These are phyloP conservation scores for Nibea coibor DNA, from an alignment of 2,113 vertebrate genomes.

Conservation along the genomic window DNA sequence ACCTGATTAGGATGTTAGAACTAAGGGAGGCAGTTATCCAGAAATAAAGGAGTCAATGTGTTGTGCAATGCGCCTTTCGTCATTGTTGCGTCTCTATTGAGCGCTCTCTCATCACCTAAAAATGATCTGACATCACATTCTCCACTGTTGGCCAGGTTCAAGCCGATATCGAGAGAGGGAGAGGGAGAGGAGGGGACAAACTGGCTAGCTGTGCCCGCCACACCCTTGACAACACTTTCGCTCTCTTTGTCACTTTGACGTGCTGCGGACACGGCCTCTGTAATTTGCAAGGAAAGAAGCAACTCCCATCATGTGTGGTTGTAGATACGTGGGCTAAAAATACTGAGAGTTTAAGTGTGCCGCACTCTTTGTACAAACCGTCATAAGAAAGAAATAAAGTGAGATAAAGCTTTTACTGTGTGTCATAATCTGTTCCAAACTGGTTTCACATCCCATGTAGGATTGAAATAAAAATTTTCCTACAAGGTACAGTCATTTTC, in stretches of 20 bases:
- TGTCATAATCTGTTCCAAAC: neutral
- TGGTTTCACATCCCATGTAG: neutral
- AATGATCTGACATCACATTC: neutral
- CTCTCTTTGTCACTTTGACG: neutral
- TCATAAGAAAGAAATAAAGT: neutral
- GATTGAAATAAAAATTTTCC: neutral
- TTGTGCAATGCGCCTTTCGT: constrained; percentile 10
- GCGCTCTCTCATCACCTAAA: neutral
- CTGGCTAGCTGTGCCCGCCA: neutral
- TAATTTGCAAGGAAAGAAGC: neutral
- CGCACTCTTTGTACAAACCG: neutral
- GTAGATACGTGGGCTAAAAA: neutral
- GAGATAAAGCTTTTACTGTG: neutral
- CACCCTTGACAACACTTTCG: constrained; percentile 32
- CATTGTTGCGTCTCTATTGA: neutral
- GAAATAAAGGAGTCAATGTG: neutral
- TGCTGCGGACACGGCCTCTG: fast-evolving
- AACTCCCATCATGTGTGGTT: neutral
- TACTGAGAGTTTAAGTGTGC: neutral
- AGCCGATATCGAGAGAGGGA: neutral
- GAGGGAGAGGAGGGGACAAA: neutral
- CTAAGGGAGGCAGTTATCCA: neutral
- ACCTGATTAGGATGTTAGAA: neutral
- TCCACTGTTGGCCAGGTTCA: neutral
- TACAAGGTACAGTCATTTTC: neutral